Evolutionary conservation across 2,113 vertebrate genomes (phyloP).

Genomic region (Oryzias woworae): DNA sequence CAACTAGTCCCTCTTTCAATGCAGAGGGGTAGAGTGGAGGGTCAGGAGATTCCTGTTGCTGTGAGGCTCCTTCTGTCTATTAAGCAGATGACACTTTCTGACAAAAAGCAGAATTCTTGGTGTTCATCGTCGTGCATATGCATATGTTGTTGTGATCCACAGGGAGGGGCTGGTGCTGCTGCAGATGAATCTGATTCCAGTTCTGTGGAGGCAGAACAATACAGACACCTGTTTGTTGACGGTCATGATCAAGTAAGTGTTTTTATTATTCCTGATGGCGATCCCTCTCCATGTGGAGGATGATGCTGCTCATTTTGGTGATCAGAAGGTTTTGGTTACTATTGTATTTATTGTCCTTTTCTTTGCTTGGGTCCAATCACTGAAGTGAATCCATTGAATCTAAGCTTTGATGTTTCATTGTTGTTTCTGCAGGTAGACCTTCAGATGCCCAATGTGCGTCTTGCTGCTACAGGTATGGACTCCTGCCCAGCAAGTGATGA

Average conservation of each 20-base stretch:
- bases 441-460: conserved; percentile 70
- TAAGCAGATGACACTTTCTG: neutral
- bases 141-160: neutral
- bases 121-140: neutral
- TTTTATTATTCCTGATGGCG: no score
- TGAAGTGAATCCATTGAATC: neutral
- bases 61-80: conserved; percentile 44
- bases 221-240: conserved; percentile 61
- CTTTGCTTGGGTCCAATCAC: no score
- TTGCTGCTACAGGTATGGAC: conserved; percentile 79
- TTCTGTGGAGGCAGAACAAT: conserved; percentile 60
- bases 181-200: conserved; percentile 40
- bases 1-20: conserved; percentile 85
- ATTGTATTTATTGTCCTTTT: no score
- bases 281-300: no score
- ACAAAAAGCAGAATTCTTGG: no score
- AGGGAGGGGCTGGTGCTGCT: conserved; percentile 45
- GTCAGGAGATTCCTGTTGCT: conserved; percentile 78
- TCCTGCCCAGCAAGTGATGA: conserved; percentile 83
- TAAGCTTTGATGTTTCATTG: neutral
- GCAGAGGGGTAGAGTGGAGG: conserved; percentile 77
- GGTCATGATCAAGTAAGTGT: conserved; percentile 54
- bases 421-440: conserved; percentile 69
- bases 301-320: no score
- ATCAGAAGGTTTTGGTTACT: no score